Percentiles rank a stretch among this genome's conserved stretches.
Conservation (phyloP, 2,113 vertebrate genomes). For the Neodon shergylaensis region DNA sequence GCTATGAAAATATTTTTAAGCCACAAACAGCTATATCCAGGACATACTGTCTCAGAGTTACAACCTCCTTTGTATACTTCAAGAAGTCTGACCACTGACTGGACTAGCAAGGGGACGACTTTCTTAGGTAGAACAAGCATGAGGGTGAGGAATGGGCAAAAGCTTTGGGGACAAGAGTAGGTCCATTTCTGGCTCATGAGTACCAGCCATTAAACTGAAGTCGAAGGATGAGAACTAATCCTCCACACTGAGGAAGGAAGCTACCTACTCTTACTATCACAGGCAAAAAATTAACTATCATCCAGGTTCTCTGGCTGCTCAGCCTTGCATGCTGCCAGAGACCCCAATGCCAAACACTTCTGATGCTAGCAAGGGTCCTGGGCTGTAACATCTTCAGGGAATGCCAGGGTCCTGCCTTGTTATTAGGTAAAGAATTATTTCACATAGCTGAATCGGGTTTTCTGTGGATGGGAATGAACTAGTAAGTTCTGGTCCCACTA, state of each 20-base stretch:
- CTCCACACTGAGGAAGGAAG: neutral
- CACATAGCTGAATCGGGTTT: neutral
- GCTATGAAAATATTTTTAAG: slow-evolving; percentile 86
- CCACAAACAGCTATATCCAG: slow-evolving; percentile 75
- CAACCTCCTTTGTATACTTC: slow-evolving; percentile 54
- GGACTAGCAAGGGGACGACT: slow-evolving; percentile 60
- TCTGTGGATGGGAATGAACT: neutral
- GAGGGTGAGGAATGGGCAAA: neutral
- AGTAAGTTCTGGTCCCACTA: slow-evolving; percentile 78
- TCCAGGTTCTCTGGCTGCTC: neutral
- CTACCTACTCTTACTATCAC: neutral
- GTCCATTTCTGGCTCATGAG: neutral
- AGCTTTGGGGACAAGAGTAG: neutral
- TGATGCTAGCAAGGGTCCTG: neutral
- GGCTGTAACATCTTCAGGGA: neutral
- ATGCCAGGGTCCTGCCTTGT: neutral
- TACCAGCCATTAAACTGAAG: neutral
- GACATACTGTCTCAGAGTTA: slow-evolving; percentile 64
- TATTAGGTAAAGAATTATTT: slow-evolving; percentile 37
- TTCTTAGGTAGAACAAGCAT: slow-evolving; percentile 73
- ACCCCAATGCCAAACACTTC: neutral
- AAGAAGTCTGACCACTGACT: slow-evolving; percentile 50
- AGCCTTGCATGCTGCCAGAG: neutral
- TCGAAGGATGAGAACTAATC: neutral
- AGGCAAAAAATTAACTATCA: neutral